Conservation (phyloP, 2,888 invertebrate species). For the Hetaerina titia region DNA sequence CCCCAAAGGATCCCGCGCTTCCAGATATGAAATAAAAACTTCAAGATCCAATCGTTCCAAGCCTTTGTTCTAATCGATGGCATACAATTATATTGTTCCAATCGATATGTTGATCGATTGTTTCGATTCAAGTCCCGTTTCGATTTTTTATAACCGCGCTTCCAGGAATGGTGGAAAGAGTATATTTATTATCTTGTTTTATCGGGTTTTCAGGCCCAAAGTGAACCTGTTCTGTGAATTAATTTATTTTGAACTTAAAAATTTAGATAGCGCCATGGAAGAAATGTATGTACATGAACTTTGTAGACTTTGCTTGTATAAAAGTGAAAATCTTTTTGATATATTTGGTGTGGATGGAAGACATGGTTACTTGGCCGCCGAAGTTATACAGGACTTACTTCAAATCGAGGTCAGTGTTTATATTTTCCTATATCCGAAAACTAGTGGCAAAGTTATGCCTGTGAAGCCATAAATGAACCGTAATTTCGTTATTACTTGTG, state of each 20-base stretch:
- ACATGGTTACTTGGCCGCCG: conserved; percentile 20
- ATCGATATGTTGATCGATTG: neutral
- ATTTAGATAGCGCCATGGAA: neutral
- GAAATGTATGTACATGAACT: neutral
- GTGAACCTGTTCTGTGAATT: neutral
- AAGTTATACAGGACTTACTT: neutral
- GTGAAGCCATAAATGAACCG: no score
- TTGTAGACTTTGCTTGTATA: conserved; percentile 23
- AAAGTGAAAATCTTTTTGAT: conserved; percentile 7
- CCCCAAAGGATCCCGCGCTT: no score
- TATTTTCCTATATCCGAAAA: neutral
- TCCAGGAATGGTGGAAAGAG: neutral
- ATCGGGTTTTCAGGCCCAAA: neutral
- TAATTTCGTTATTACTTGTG: no score
- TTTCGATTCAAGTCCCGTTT: neutral
- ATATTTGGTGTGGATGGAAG: conserved; percentile 1
- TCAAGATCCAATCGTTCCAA: no score
- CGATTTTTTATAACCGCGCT: neutral
- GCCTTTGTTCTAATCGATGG: neutral
- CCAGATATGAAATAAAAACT: no score
- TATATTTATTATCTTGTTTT: neutral
- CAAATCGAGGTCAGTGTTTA: neutral
- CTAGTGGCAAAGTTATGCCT: neutral
- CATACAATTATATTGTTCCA: neutral
- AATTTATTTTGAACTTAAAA: neutral